Percentiles rank a stretch among this genome's conserved stretches.
phyloP scores from a whole-genome alignment of 2,113 vertebrate species.

The Condylura cristata region DNA sequence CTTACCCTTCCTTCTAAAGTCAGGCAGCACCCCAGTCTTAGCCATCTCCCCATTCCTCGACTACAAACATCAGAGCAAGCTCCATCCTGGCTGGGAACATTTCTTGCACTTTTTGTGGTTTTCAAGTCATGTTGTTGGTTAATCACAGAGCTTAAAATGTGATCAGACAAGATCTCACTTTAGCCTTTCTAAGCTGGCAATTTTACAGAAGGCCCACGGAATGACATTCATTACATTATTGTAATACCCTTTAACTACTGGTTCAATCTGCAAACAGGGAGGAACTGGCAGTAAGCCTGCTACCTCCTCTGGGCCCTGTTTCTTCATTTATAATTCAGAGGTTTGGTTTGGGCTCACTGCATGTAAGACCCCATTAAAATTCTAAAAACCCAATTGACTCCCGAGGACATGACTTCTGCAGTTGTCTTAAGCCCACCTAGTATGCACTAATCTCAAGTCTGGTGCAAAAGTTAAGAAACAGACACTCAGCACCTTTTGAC shows the following conservation, averaged over 20 bases:
- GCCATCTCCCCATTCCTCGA: background rate
- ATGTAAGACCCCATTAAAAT: background rate
- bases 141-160: conserved; percentile 75
- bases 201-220: conserved; percentile 74
- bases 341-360: too few species aligned
- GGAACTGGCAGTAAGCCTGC: background rate
- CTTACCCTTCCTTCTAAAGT: background rate
- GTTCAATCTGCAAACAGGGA: background rate
- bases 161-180: conserved; percentile 76
- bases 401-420: background rate
- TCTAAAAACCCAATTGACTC: background rate
- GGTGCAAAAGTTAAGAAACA: background rate
- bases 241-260: background rate
- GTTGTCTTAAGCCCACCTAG: background rate
- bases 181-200: conserved; percentile 76
- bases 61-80: background rate
- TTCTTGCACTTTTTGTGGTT: conserved; percentile 45
- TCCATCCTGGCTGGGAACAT: background rate
- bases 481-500: background rate
- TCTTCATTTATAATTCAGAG: background rate
- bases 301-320: background rate
- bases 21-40: background rate
- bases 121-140: background rate
- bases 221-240: conserved; percentile 52
- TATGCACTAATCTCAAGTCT: background rate